phyloP scores from a whole-genome alignment of 2,888 invertebrate genomes.

The Eupithecia centaureata region DNA sequence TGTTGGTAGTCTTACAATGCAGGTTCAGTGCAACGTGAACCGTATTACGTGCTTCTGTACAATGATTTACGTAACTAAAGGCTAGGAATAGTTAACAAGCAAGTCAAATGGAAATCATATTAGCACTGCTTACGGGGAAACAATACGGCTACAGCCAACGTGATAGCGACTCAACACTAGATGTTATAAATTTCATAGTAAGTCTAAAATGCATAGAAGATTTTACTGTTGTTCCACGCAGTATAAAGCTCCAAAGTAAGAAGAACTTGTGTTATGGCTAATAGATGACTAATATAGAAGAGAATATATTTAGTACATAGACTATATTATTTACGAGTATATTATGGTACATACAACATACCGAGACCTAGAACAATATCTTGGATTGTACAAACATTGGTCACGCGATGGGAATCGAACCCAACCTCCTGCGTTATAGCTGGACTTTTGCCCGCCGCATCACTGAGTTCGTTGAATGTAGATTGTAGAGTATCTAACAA shows the following conservation, averaged over 20 bases:
- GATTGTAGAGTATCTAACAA: slow-evolving; percentile 17
- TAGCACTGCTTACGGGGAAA: background rate
- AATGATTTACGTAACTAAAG: slow-evolving; percentile 3
- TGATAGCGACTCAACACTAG: background rate
- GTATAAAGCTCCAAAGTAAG: too few species aligned
- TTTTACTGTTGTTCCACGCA: too few species aligned
- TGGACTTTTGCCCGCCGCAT: background rate
- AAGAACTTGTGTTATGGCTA: too few species aligned
- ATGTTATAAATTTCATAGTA: background rate
- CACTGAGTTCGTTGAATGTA: background rate
- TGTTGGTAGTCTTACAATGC: background rate
- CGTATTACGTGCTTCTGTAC: slow-evolving; percentile 1
- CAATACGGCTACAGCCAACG: background rate
- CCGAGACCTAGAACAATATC: too few species aligned
- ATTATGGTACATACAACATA: too few species aligned
- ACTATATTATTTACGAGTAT: too few species aligned
- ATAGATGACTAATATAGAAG: too few species aligned
- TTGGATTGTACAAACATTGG: too few species aligned
- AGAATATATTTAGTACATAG: too few species aligned
- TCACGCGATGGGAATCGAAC: background rate
- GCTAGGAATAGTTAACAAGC: slow-evolving; percentile 9
- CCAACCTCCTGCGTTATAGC: too few species aligned
- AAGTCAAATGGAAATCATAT: background rate
- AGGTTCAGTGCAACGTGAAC: slow-evolving; percentile 10
- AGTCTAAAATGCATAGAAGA: background rate